Conservation (phyloP, 2,888 invertebrate species). For the Rhaphigaster nebulosa region DNA sequence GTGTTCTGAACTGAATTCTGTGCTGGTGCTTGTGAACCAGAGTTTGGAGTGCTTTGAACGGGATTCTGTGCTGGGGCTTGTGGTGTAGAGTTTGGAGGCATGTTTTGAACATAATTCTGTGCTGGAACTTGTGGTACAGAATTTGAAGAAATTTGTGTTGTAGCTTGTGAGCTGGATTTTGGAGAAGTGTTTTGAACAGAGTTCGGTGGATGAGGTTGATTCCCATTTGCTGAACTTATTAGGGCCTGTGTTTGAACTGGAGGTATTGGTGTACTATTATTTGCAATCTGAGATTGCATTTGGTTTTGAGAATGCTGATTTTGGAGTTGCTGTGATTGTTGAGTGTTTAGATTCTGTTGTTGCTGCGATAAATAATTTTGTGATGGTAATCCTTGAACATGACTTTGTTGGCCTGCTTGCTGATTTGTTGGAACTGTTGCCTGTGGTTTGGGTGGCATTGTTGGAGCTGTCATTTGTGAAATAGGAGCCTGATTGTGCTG, state of each 20-base stretch:
- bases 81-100: neutral
- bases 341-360: constrained; percentile 32
- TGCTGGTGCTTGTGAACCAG: neutral
- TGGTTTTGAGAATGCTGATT: constrained; percentile 37
- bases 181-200: neutral
- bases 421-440: constrained; percentile 21
- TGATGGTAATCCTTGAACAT: constrained; percentile 31
- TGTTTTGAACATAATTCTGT: neutral
- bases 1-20: neutral
- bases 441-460: constrained; percentile 7
- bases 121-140: neutral
- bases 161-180: neutral
- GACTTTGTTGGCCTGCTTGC: neutral
- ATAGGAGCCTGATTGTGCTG: constrained; percentile 9
- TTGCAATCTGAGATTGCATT: constrained; percentile 18
- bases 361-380: constrained; percentile 14
- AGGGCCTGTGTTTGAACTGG: constrained; percentile 14
- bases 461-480: neutral
- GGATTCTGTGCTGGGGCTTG: neutral
- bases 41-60: neutral
- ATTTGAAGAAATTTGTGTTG: neutral
- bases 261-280: neutral
- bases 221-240: constrained; percentile 38
- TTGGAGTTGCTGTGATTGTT: constrained; percentile 40
- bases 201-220: constrained; percentile 26